A percentile compares a stretch with the other conserved stretches of the same genome.
Conservation (phyloP, 2,888 invertebrate genomes). For the Hesperia comma region DNA sequence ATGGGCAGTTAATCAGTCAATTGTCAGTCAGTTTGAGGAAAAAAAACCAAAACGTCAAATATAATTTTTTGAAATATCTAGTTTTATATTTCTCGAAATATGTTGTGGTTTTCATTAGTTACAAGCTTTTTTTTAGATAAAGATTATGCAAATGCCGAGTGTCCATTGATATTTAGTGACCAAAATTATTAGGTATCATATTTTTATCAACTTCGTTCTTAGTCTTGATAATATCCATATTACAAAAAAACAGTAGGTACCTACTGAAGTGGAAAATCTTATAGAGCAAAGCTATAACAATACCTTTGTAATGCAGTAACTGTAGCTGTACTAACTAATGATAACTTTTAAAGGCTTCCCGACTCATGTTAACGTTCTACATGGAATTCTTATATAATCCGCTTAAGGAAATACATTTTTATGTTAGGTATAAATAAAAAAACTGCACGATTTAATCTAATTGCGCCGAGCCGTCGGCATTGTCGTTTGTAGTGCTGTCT, state of each 20-base stretch:
- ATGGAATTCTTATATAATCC: background rate
- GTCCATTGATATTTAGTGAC: too few species aligned
- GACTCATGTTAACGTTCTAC: background rate
- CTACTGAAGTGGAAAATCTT: background rate
- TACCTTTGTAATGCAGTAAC: background rate
- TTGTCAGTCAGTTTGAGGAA: too few species aligned
- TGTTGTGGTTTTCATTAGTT: too few species aligned
- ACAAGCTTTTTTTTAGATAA: too few species aligned
- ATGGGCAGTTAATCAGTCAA: too few species aligned
- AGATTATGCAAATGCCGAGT: too few species aligned
- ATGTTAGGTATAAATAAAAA: background rate
- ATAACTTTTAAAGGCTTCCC: background rate
- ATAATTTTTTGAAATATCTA: too few species aligned
- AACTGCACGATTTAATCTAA: background rate
- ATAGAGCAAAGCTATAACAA: background rate
- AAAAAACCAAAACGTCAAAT: too few species aligned
- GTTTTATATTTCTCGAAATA: too few species aligned
- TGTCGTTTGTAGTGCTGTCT: conserved; percentile 2
- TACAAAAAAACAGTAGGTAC: background rate
- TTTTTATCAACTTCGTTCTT: background rate
- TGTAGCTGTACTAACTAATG: background rate
- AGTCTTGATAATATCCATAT: background rate
- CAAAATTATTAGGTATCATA: background rate
- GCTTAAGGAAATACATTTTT: background rate
- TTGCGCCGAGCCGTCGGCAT: conserved; percentile 9